A percentile compares a stretch with the other conserved stretches of the same genome.
Evolutionary conservation across 2,888 invertebrate species (phyloP).

Genomic region (Drosophila ezoana): DNA sequence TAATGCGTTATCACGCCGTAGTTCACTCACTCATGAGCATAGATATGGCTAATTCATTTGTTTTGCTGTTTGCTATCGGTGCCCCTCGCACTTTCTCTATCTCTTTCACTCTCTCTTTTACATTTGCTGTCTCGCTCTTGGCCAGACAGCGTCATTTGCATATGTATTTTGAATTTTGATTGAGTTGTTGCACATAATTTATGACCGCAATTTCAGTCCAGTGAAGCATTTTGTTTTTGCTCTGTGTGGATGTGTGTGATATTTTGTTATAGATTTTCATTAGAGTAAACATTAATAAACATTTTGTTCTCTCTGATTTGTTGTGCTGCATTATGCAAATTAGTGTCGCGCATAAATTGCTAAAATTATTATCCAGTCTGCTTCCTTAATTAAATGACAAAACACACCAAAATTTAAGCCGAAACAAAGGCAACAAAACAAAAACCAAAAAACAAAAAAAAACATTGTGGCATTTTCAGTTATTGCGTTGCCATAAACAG

Average conservation of each 20-base stretch:
- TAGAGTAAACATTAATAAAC: conserved; percentile 57
- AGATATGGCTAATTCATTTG: conserved; percentile 70
- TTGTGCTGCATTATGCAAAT: conserved; percentile 75
- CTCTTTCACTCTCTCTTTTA: neutral
- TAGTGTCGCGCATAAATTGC: conserved; percentile 63
- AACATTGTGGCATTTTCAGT: conserved; percentile 12
- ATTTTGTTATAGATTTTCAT: conserved; percentile 41
- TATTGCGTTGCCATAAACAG: conserved; percentile 31
- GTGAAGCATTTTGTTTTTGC: conserved; percentile 26
- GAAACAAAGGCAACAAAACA: conserved; percentile 14
- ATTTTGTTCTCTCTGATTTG: conserved; percentile 70
- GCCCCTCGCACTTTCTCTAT: conserved; percentile 3
- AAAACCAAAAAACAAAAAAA: conserved; percentile 1
- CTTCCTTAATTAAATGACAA: conserved; percentile 69
- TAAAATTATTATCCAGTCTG: conserved; percentile 64
- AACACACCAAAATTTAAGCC: conserved; percentile 25
- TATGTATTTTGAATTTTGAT: conserved; percentile 71
- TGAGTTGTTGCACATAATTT: conserved; percentile 72
- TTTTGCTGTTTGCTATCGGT: conserved; percentile 20
- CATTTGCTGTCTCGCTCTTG: conserved; percentile 11
- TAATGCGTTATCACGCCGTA: conserved; percentile 77
- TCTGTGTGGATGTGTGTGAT: neutral
- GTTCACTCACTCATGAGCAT: conserved; percentile 50
- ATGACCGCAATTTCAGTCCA: conserved; percentile 14
- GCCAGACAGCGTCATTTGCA: conserved; percentile 35